A percentile compares a stretch with the other conserved stretches of the same genome.
Conservation (phyloP, 1,140 invertebrate genomes). For the Pseudomyrmex flavicornis region DNA sequence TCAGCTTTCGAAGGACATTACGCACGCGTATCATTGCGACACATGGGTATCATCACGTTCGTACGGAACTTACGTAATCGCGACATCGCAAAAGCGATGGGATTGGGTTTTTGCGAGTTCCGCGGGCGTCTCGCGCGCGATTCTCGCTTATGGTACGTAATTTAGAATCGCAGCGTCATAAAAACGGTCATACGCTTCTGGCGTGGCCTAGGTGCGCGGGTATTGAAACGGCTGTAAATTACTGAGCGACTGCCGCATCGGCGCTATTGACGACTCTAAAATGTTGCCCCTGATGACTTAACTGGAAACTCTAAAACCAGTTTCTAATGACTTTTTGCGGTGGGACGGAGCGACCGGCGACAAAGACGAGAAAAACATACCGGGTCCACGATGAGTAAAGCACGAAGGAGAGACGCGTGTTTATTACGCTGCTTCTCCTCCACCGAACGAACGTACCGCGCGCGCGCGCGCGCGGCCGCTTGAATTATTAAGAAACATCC, state of each 20-base stretch:
- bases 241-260: constrained; percentile 55
- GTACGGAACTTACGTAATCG: constrained; percentile 26
- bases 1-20: background rate
- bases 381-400: constrained; percentile 52
- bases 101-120: constrained; percentile 36
- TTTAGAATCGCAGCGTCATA: constrained; percentile 30
- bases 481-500: constrained; percentile 61
- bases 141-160: constrained; percentile 41
- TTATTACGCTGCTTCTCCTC: constrained; percentile 50
- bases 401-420: constrained; percentile 45
- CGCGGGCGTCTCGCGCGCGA: constrained; percentile 28
- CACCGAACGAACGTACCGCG: constrained; percentile 11
- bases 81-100: background rate
- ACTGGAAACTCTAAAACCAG: constrained; percentile 72
- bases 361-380: constrained; percentile 63
- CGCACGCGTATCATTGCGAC: background rate
- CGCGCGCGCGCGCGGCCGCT: constrained; percentile 22
- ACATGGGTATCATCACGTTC: background rate
- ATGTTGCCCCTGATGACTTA: constrained; percentile 69
- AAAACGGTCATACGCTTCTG: constrained; percentile 23
- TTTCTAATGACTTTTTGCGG: constrained; percentile 72
- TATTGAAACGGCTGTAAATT: constrained; percentile 62
- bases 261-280: constrained; percentile 67
- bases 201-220: constrained; percentile 1
- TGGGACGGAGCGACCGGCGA: constrained; percentile 40